Conservation (phyloP, 2,888 invertebrate species). For the Timema podura region DNA sequence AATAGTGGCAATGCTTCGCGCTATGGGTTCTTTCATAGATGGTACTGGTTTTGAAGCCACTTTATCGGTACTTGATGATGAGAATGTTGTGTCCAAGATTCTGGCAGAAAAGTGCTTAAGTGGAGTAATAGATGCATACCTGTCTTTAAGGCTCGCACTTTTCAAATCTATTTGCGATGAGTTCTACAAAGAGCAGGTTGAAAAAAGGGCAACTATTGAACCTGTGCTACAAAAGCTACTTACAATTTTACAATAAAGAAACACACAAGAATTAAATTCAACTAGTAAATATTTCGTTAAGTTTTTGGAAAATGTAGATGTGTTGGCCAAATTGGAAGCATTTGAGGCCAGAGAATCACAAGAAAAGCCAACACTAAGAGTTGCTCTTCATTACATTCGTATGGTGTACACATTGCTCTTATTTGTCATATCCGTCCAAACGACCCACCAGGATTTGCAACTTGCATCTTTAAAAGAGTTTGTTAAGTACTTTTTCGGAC, state of each 20-base stretch:
- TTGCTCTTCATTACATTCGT: neutral
- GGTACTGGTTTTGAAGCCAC: slow-evolving; percentile 1
- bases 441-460: neutral
- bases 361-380: neutral
- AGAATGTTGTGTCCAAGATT: neutral
- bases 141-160: neutral
- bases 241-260: too few species aligned
- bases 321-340: neutral
- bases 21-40: neutral
- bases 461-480: neutral
- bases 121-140: neutral
- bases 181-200: neutral
- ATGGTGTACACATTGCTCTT: neutral
- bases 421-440: too few species aligned
- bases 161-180: neutral
- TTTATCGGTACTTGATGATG: neutral
- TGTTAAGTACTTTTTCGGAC: neutral
- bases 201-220: too few species aligned
- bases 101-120: slow-evolving; percentile 3
- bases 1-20: slow-evolving; percentile 7
- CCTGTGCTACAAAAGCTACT: too few species aligned
- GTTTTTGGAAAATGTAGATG: neutral
- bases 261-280: too few species aligned
- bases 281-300: neutral
- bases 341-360: slow-evolving; percentile 3